Evolutionary conservation across 2,888 invertebrate species (phyloP).

Genomic region (Leptodirus hochenwartii): DNA sequence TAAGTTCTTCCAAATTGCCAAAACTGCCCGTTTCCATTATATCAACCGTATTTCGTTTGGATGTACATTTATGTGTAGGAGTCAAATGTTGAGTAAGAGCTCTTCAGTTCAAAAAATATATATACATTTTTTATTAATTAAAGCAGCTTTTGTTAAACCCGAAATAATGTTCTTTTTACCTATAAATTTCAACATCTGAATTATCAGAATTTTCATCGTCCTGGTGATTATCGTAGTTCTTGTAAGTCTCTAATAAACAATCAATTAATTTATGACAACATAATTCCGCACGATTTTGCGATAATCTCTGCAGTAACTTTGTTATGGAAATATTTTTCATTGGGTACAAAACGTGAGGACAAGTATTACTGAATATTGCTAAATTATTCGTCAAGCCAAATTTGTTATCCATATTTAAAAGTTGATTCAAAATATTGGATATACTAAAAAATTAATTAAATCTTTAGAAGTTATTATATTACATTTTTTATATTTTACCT

Average conservation of each 20-base stretch:
- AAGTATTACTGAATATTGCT: slow-evolving; percentile 56
- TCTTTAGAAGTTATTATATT: slow-evolving; percentile 5
- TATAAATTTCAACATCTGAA: slow-evolving; percentile 53
- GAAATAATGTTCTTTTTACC: too few species aligned
- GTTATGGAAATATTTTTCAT: slow-evolving; percentile 54
- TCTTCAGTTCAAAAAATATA: too few species aligned
- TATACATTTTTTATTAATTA: too few species aligned
- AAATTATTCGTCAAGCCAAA: slow-evolving; percentile 33
- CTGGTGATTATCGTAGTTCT: slow-evolving; percentile 34
- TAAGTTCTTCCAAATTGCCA: slow-evolving; percentile 43
- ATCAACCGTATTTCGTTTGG: too few species aligned
- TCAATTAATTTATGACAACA: slow-evolving; percentile 55
- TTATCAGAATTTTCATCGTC: slow-evolving; percentile 38
- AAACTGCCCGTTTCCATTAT: slow-evolving; percentile 26
- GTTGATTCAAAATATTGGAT: slow-evolving; percentile 40
- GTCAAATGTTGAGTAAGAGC: too few species aligned
- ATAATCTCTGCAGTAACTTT: slow-evolving; percentile 53
- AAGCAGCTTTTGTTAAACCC: too few species aligned
- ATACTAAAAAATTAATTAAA: slow-evolving; percentile 30
- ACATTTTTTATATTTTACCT: slow-evolving; percentile 25
- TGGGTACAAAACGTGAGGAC: slow-evolving; percentile 50
- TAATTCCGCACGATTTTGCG: slow-evolving; percentile 47
- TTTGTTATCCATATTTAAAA: slow-evolving; percentile 39
- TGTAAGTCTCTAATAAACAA: slow-evolving; percentile 46
- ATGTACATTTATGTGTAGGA: too few species aligned